These are phyloP conservation scores for Drosophila ambigua DNA, from an alignment of 1,140 invertebrate species.

Conservation along the genomic window DNA sequence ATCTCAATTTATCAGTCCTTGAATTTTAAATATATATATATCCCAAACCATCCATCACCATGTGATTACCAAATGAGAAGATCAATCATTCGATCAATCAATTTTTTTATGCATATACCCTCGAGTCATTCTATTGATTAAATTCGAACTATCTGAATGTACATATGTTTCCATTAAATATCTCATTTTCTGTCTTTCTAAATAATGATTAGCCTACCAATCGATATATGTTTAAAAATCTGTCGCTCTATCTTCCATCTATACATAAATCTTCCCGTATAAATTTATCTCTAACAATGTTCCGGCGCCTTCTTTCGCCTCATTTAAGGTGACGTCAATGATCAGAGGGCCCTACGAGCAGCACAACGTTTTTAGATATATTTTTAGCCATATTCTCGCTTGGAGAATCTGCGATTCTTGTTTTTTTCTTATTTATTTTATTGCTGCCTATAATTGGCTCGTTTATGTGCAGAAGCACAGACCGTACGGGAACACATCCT, in stretches of 20 bases:
- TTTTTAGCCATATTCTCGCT: constrained; percentile 55
- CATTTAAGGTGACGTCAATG: constrained; percentile 71
- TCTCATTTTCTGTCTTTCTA: background rate
- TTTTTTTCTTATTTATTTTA: constrained; percentile 58
- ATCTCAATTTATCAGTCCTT: no score
- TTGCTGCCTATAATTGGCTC: constrained; percentile 76
- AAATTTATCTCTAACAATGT: constrained; percentile 10
- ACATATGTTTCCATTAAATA: background rate
- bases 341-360: constrained; percentile 45
- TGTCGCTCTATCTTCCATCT: no score
- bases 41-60: no score
- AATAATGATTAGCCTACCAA: no score
- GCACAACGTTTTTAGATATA: constrained; percentile 28
- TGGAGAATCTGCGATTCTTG: constrained; percentile 43
- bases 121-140: no score
- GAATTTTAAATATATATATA: no score
- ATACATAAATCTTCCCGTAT: constrained; percentile 15
- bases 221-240: no score
- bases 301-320: constrained; percentile 32
- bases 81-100: no score
- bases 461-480: constrained; percentile 51
- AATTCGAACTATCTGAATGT: no score
- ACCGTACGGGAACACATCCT: constrained; percentile 27
- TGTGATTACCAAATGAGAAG: background rate
- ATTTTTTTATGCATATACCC: no score